A percentile compares a stretch with the other conserved stretches of the same genome.
Evolutionary conservation across 2,797 vertebrate species (phyloP).

Genomic region (Muraenolepis orangiensis): DNA sequence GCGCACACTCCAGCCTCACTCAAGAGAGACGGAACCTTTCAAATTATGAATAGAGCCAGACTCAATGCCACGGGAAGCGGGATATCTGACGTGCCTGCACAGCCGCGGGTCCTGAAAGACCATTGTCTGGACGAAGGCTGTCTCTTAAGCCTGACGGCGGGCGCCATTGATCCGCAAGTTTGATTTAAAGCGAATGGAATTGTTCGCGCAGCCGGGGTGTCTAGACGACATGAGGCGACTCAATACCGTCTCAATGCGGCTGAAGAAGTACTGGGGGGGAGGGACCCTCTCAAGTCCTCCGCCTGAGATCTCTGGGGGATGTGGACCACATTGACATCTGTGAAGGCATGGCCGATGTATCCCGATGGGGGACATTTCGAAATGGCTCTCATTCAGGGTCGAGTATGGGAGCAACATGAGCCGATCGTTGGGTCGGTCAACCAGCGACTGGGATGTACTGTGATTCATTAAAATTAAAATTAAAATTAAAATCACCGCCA

Average conservation of each 20-base stretch:
- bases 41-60: not conserved
- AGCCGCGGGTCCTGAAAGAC: not conserved
- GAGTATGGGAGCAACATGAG: too few species aligned
- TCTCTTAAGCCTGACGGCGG: not conserved
- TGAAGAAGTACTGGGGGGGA: not conserved
- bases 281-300: too few species aligned
- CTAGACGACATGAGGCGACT: not conserved
- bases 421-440: too few species aligned
- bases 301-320: too few species aligned
- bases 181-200: not conserved
- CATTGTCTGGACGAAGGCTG: not conserved
- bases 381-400: too few species aligned
- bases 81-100: not conserved
- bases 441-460: too few species aligned
- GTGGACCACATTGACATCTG: too few species aligned
- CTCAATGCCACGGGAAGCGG: not conserved
- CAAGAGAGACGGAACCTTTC: not conserved
- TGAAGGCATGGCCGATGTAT: constrained; percentile 6
- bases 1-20: too few species aligned
- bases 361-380: too few species aligned
- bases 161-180: not conserved
- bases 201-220: not conserved
- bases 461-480: too few species aligned
- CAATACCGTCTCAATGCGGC: not conserved
- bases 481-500: too few species aligned